Percentiles rank a stretch among this genome's conserved stretches.
These are phyloP conservation scores for Chelmon rostratus DNA, from an alignment of 2,797 vertebrate genomes.

Conservation along the genomic window DNA sequence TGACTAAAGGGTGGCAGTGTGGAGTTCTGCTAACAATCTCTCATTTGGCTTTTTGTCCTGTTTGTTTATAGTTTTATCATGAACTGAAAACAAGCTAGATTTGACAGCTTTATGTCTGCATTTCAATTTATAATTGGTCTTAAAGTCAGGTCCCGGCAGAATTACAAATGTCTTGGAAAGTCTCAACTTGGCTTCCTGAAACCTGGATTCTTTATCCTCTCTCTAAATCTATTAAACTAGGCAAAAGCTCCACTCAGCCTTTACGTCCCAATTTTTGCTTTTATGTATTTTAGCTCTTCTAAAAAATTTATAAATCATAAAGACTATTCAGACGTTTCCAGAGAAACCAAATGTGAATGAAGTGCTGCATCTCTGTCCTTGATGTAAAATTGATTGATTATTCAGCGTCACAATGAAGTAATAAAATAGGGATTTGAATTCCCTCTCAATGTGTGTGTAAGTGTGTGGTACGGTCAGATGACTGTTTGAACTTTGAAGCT, in stretches of 20 bases:
- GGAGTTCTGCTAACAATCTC: constrained; percentile 11
- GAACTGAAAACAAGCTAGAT: constrained; percentile 24
- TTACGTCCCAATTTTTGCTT: background rate
- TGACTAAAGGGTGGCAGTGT: background rate
- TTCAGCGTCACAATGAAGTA: background rate
- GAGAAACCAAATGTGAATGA: background rate
- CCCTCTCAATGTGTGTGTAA: background rate
- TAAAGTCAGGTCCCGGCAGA: constrained; percentile 28
- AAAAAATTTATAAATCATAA: background rate
- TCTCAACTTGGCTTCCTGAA: constrained; percentile 23
- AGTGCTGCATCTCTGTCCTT: background rate
- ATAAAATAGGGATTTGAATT: background rate
- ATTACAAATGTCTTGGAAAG: constrained; percentile 36
- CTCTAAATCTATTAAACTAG: constrained; percentile 26
- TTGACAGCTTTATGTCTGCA: constrained; percentile 36
- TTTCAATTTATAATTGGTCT: constrained; percentile 50
- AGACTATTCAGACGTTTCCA: background rate
- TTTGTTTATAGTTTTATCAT: constrained; percentile 21
- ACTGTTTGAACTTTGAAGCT: background rate
- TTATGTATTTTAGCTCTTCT: background rate
- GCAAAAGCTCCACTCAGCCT: background rate
- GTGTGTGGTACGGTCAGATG: background rate
- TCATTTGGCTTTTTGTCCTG: background rate
- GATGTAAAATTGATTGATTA: background rate
- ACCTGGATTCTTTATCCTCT: constrained; percentile 26